Base-by-base conservation (phyloP, 2,888 invertebrate genomes). In the Stramonita haemastoma region DNA sequence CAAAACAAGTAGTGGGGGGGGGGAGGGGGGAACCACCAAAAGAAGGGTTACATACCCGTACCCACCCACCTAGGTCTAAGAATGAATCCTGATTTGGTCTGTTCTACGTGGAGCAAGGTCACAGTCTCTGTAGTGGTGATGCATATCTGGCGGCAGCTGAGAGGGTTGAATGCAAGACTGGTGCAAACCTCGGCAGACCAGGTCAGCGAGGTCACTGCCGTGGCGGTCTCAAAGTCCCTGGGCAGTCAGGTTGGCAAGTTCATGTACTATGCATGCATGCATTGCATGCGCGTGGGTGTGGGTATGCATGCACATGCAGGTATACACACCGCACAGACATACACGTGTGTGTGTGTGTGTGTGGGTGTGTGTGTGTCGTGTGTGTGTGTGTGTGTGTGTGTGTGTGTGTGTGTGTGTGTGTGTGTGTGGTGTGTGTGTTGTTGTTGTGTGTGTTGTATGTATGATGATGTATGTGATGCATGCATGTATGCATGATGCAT, bases 111-210 rank as follows among this genome's bases (percentile, higher is more conserved):
- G 92, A 95, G 93, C n/a, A 95, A 84, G 56, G 93, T 92, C 56
- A 96, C 92, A 26, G 90, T 90, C 81, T 92, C 92, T 34, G 93
- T 93, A 34, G 94, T 93, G 29, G 94, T 93, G 8, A 95, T 86
- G 91, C 94, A 94, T 26, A 96, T 91, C 91, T 95, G 95, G 26
- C 95, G 91, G 95, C 95, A 95, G 92, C 95, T 95, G 46, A 91
- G 94, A 66, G 95, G 95, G 90, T 95, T 95, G 91, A 96, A 95
- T 5, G 93, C 91, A 32, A 96, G 56, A 70, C 93, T 92, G 32
- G 92, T 94, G 13, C 93, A 92, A n/a, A 92, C 92, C 8, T 90
- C 90, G 36, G 92, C 90, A 73, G 90, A 73, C n/a, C 95, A 85
- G 6, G 92, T 90, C 17, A 92, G 92, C 19, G 93, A 92, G 57